phyloP scores from a whole-genome alignment of 1,140 invertebrate species.

The Zaprionus lachaisei region DNA sequence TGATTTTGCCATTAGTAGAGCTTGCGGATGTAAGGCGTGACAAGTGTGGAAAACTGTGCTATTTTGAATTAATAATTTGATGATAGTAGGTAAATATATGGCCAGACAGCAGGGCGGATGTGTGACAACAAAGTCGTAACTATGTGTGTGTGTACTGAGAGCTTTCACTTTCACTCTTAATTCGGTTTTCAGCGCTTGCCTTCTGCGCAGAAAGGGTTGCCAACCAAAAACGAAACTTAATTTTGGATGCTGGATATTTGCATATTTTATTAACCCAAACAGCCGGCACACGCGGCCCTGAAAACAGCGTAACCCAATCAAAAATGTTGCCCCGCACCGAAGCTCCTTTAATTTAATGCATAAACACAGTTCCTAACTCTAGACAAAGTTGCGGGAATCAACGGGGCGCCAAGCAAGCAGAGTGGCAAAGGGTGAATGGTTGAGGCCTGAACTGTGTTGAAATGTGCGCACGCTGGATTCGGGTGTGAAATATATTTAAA shows the following conservation, averaged over 20 bases:
- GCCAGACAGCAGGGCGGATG: conserved; percentile 52
- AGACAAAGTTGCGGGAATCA: conserved; percentile 41
- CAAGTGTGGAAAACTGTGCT: conserved; percentile 56
- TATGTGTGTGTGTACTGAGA: neutral
- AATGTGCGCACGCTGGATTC: conserved; percentile 47
- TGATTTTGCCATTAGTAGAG: conserved; percentile 57
- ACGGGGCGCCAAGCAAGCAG: conserved; percentile 20
- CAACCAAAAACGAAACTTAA: conserved; percentile 67
- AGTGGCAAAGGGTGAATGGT: conserved; percentile 30
- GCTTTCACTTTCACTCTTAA: conserved; percentile 8
- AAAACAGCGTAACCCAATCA: conserved; percentile 68
- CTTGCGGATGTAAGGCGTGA: conserved; percentile 39
- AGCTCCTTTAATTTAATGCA: conserved; percentile 75
- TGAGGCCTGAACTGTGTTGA: conserved; percentile 11
- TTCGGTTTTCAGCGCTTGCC: conserved; percentile 4
- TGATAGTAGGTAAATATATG: conserved; percentile 54
- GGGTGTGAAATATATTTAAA: conserved; percentile 58
- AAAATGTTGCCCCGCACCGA: conserved; percentile 62
- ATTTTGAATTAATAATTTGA: conserved; percentile 75
- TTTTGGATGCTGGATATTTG: conserved; percentile 72
- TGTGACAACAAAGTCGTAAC: conserved; percentile 26
- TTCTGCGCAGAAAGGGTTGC: conserved; percentile 47
- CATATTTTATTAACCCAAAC: conserved; percentile 80
- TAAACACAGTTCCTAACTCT: conserved; percentile 68
- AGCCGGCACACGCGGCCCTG: conserved; percentile 64